A percentile compares a stretch with the other conserved stretches of the same genome.
phyloP scores from a whole-genome alignment of 2,113 vertebrate species.

The Tapirus terrestris region DNA sequence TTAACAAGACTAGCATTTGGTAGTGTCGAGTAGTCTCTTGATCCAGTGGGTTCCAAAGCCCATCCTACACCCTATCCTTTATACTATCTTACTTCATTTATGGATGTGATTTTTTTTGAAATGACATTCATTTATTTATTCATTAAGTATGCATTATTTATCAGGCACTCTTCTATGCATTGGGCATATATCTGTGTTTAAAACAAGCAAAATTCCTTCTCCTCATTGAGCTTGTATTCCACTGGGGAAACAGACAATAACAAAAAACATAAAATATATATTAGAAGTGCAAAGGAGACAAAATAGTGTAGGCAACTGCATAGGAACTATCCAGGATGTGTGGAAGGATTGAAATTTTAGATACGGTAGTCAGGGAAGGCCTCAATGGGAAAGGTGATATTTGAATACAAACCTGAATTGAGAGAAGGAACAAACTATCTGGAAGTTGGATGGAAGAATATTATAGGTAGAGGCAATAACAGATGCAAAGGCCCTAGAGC shows the following conservation, averaged over 20 bases:
- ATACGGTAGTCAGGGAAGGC: neutral
- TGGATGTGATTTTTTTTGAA: neutral
- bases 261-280: neutral
- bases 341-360: neutral
- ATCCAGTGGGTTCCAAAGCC: neutral
- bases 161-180: neutral
- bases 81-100: neutral
- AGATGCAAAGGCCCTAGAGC: neutral
- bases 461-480: neutral
- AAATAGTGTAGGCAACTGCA: neutral
- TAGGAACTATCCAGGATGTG: neutral
- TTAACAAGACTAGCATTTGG: neutral
- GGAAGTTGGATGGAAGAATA: neutral
- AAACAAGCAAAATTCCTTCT: neutral
- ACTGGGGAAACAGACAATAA: neutral
- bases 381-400: neutral
- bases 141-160: neutral
- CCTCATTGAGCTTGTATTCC: neutral
- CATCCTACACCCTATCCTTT: neutral
- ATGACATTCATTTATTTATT: neutral
- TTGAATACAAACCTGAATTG: constrained; percentile 23
- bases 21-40: neutral
- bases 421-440: neutral
- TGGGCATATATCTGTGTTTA: neutral
- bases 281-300: neutral